These are phyloP conservation scores for Herpetotheres cachinnans DNA, from an alignment of 2,113 vertebrate species.

Conservation along the genomic window DNA sequence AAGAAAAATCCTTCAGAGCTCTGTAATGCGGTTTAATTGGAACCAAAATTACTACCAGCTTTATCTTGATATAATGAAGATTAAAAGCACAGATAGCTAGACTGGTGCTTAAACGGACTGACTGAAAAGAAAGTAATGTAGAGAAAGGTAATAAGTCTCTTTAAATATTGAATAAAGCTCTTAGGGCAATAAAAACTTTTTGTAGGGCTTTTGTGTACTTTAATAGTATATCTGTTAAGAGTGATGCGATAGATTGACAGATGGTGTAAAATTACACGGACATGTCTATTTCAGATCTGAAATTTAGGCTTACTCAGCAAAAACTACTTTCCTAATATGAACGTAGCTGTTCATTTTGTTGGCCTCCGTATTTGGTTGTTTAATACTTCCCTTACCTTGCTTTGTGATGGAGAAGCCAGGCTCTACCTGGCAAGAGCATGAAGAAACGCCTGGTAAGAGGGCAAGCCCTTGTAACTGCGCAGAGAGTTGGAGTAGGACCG, in stretches of 20 bases:
- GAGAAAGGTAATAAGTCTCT: background rate
- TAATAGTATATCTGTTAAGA: background rate
- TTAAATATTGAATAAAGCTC: background rate
- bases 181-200: background rate
- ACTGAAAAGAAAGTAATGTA: background rate
- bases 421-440: background rate
- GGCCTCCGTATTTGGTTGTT: background rate
- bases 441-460: background rate
- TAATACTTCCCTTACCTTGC: background rate
- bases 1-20: background rate
- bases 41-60: background rate
- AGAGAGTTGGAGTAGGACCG: background rate
- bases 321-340: background rate
- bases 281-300: background rate
- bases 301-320: background rate
- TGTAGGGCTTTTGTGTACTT: background rate
- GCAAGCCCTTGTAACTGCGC: background rate
- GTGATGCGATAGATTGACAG: background rate
- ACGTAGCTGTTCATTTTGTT: background rate
- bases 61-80: conserved; percentile 35
- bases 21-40: conserved; percentile 1
- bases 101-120: background rate
- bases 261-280: background rate
- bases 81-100: background rate
- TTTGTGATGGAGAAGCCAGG: background rate